Conservation (phyloP, 2,888 invertebrate genomes). For the Patella depressa region DNA sequence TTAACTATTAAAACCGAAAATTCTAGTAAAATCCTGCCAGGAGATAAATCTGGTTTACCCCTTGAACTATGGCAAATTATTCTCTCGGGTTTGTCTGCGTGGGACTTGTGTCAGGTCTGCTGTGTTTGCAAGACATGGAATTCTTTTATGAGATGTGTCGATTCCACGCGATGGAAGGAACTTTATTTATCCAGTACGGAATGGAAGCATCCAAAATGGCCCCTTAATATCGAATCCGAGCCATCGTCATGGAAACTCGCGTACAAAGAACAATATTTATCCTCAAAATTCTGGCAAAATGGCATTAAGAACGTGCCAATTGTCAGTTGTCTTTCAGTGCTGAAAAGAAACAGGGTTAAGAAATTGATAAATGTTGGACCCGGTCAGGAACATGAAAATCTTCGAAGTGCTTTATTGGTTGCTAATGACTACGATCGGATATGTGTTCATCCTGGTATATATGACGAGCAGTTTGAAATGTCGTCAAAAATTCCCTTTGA, state of each 20-base stretch:
- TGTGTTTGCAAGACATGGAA: constrained; percentile 64
- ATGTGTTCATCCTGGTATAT: constrained; percentile 63
- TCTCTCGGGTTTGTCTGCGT: constrained; percentile 53
- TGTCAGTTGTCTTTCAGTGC: constrained; percentile 50
- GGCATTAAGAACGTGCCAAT: constrained; percentile 38
- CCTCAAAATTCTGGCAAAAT: constrained; percentile 54
- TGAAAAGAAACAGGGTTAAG: constrained; percentile 46
- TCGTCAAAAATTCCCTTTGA: constrained; percentile 65
- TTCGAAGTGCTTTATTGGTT: constrained; percentile 59
- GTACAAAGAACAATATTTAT: constrained; percentile 54
- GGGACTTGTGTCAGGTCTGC: constrained; percentile 55
- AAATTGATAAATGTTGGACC: constrained; percentile 62
- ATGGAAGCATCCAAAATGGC: constrained; percentile 65
- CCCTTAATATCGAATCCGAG: constrained; percentile 51
- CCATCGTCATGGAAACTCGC: constrained; percentile 61
- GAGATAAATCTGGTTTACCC: constrained; percentile 59
- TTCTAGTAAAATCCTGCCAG: constrained; percentile 49
- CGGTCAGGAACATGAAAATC: constrained; percentile 49
- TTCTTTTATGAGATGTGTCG: constrained; percentile 57
- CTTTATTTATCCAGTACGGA: constrained; percentile 54
- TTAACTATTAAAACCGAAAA: constrained; percentile 45
- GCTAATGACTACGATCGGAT: constrained; percentile 63
- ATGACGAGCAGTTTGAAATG: constrained; percentile 67
- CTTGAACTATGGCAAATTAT: constrained; percentile 65
- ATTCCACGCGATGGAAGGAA: constrained; percentile 58